phyloP scores from a whole-genome alignment of 2,888 invertebrate genomes.

The Empis stercorea region DNA sequence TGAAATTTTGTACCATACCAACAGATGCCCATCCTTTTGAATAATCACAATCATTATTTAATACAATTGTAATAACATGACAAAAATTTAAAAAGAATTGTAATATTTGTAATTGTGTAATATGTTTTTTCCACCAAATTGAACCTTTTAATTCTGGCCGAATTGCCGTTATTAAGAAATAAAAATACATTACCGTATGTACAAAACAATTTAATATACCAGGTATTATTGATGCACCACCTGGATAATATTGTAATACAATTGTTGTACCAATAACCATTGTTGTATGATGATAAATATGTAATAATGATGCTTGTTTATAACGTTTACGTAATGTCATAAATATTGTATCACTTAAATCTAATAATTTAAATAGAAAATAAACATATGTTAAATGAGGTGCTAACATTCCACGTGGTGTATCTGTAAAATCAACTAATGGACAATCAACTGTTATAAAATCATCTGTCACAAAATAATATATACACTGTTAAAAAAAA shows the following conservation, averaged over 20 bases:
- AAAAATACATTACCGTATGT: conserved; percentile 69
- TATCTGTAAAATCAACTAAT: conserved; percentile 2
- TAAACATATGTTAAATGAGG: conserved; percentile 41
- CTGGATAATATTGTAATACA: conserved; percentile 43
- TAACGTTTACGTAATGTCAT: conserved; percentile 55
- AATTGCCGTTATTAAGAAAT: conserved; percentile 62
- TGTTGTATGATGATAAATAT: conserved; percentile 55
- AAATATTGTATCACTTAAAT: conserved; percentile 54
- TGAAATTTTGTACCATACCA: conserved; percentile 49
- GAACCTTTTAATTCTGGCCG: conserved; percentile 55
- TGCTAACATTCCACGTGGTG: background rate
- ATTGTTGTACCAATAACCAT: conserved; percentile 50
- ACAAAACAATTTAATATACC: conserved; percentile 61
- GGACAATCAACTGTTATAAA: background rate
- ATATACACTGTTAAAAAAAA: background rate
- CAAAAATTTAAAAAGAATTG: conserved; percentile 47
- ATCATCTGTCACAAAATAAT: background rate
- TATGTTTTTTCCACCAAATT: conserved; percentile 70
- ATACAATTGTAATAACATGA: conserved; percentile 39
- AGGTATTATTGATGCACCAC: conserved; percentile 51
- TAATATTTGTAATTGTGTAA: conserved; percentile 67
- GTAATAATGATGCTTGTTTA: conserved; percentile 52
- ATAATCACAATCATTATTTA: conserved; percentile 42
- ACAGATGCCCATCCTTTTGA: conserved; percentile 42
- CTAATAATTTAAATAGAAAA: conserved; percentile 46